Conservation (phyloP, 2,797 vertebrate species). For the Otolemur crassicaudatus region DNA sequence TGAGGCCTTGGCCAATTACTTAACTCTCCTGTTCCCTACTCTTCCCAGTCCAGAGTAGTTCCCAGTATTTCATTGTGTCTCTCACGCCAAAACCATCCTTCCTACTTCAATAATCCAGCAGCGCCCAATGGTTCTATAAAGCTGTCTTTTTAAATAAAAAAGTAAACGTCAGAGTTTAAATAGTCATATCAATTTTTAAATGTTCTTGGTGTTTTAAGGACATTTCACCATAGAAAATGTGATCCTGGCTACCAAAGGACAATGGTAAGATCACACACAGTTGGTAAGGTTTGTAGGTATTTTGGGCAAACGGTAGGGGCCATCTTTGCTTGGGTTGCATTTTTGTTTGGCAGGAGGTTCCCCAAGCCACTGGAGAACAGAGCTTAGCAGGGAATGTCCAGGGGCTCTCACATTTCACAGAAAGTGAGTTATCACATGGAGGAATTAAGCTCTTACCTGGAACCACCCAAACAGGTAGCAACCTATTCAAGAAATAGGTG, state of each 20-base stretch:
- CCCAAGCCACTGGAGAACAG: not conserved
- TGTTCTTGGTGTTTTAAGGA: not conserved
- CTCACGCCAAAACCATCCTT: not conserved
- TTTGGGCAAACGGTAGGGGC: not conserved
- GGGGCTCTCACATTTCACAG: not conserved
- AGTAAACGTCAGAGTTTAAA: not conserved
- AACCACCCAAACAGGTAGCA: not conserved
- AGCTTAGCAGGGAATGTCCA: not conserved
- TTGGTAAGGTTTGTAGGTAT: not conserved
- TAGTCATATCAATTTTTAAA: not conserved
- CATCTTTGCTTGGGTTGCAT: not conserved
- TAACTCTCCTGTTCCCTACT: not conserved
- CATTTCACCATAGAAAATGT: not conserved
- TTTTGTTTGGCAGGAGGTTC: not conserved
- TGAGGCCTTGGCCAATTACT: not conserved
- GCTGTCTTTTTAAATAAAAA: not conserved
- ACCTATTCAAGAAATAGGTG: not conserved
- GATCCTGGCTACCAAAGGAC: not conserved
- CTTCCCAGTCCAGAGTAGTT: not conserved
- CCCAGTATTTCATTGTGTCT: not conserved
- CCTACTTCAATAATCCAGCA: not conserved
- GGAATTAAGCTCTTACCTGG: not conserved
- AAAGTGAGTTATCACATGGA: not conserved
- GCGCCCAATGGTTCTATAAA: not conserved
- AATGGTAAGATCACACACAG: fast-evolving